These are phyloP conservation scores for Nerophis ophidion DNA, from an alignment of 2,113 vertebrate genomes.

Conservation along the genomic window DNA sequence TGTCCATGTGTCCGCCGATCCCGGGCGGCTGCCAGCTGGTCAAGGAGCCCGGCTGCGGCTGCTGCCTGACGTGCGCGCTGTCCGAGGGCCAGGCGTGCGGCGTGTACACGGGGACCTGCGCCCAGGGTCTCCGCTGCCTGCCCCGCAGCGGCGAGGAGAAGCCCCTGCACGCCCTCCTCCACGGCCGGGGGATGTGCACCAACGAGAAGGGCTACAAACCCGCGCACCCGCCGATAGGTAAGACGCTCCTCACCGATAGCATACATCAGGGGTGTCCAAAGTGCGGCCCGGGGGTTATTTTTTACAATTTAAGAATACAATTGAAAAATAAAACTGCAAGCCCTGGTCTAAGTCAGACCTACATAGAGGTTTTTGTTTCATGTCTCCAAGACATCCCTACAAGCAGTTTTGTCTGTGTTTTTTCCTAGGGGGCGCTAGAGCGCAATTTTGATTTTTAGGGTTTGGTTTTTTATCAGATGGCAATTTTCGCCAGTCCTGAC, in stretches of 20 bases:
- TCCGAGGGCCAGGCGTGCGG: conserved; percentile 91
- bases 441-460: too few relatives aligned
- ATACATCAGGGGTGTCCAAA: too few relatives aligned
- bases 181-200: conserved; percentile 90
- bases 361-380: too few relatives aligned
- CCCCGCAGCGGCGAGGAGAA: conserved; percentile 94
- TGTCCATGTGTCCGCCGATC: conserved; percentile 88
- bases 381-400: too few relatives aligned
- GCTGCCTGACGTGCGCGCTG: conserved; percentile 95
- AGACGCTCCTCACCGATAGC: conserved; percentile 52
- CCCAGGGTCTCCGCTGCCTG: conserved; percentile 88
- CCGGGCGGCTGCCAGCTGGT: conserved; percentile 92
- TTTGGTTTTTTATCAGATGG: too few relatives aligned
- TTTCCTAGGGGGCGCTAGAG: too few relatives aligned
- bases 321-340: too few relatives aligned
- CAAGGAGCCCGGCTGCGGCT: conserved; percentile 97
- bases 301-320: too few relatives aligned
- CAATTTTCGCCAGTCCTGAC: too few relatives aligned
- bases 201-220: conserved; percentile 94
- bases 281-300: too few relatives aligned
- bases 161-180: conserved; percentile 92
- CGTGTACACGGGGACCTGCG: conserved; percentile 94
- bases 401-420: too few relatives aligned
- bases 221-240: conserved; percentile 77
- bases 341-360: too few relatives aligned